Conservation (phyloP, 2,797 vertebrate species). For the Oreonectes daqikongensis region DNA sequence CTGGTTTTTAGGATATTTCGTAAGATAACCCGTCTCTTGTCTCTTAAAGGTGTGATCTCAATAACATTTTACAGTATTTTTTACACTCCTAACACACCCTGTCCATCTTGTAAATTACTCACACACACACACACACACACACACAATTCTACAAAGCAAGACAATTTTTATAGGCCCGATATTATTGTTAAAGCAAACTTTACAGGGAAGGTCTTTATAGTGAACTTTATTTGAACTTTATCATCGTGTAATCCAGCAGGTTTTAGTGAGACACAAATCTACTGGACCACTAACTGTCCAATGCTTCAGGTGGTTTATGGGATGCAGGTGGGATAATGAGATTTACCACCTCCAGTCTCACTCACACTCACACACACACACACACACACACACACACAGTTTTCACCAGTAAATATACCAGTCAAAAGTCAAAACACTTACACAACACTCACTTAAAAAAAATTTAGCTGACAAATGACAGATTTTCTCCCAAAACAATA, state of each 20-base stretch:
- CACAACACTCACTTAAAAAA: too few species aligned
- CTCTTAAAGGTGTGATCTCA: slow-evolving; percentile 20
- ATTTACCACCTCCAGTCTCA: slow-evolving; percentile 9
- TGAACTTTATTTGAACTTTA: slow-evolving; percentile 18
- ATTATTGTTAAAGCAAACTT: slow-evolving; percentile 15
- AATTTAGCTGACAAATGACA: too few species aligned
- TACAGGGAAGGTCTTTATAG: slow-evolving; percentile 6
- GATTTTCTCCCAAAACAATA: too few species aligned
- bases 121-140: slow-evolving; percentile 18
- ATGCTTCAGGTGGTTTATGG: slow-evolving; percentile 41
- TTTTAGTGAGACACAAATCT: slow-evolving; percentile 35
- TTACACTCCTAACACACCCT: slow-evolving; percentile 22
- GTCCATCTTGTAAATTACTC: background rate
- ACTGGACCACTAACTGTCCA: slow-evolving; percentile 24
- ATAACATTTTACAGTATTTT: slow-evolving; percentile 16
- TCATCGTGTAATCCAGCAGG: background rate
- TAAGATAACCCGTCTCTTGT: background rate
- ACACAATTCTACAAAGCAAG: background rate
- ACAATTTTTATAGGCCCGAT: background rate
- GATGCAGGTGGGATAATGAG: slow-evolving; percentile 45
- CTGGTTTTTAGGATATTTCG: slow-evolving; percentile 1
- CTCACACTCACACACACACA: slow-evolving; percentile 11
- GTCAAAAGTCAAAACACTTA: too few species aligned
- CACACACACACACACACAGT: background rate
- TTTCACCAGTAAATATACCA: too few species aligned